Conservation (phyloP, 2,888 invertebrate genomes). For the Watsonalla binaria region DNA sequence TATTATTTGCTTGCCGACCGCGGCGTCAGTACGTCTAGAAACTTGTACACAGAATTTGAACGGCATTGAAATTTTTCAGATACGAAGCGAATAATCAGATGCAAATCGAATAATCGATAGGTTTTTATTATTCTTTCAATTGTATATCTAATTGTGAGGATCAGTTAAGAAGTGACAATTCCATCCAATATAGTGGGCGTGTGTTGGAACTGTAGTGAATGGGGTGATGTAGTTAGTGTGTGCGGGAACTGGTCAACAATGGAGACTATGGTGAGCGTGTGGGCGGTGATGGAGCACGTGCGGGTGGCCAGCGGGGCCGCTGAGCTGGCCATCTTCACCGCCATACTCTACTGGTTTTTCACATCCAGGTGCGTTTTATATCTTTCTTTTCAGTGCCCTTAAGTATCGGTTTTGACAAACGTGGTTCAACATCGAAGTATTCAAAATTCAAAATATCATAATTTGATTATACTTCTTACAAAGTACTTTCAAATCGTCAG, state of each 20-base stretch:
- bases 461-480: no score
- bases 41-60: slow-evolving; percentile 18
- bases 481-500: no score
- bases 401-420: background rate
- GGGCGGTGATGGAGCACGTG: slow-evolving; percentile 71
- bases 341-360: slow-evolving; percentile 81
- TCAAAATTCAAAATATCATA: no score
- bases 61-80: slow-evolving; percentile 14
- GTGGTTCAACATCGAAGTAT: background rate
- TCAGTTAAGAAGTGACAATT: slow-evolving; percentile 18
- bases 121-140: background rate
- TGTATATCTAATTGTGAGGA: no score
- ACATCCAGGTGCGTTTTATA: slow-evolving; percentile 73
- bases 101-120: slow-evolving; percentile 5
- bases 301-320: slow-evolving; percentile 79
- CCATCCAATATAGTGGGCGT: slow-evolving; percentile 49
- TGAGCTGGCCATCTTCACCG: slow-evolving; percentile 80
- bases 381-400: slow-evolving; percentile 4
- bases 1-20: background rate
- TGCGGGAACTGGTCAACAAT: slow-evolving; percentile 45
- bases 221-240: slow-evolving; percentile 58
- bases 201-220: slow-evolving; percentile 46
- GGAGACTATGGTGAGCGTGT: slow-evolving; percentile 70
- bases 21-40: slow-evolving; percentile 6
- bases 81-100: slow-evolving; percentile 3